These are phyloP conservation scores for Papilio machaon DNA, from an alignment of 1,140 invertebrate genomes.

Conservation along the genomic window DNA sequence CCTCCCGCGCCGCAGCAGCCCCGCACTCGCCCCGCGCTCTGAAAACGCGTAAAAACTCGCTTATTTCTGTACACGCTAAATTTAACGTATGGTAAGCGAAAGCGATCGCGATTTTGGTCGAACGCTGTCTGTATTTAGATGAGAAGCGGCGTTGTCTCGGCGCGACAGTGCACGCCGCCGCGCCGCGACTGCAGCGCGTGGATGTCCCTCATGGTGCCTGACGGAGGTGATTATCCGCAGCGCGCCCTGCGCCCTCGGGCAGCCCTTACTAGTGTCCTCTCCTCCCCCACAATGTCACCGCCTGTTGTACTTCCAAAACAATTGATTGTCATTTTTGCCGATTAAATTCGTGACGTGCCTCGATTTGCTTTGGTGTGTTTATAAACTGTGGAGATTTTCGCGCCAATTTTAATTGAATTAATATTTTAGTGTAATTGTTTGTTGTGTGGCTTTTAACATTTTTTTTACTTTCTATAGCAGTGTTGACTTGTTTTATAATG, in stretches of 20 bases:
- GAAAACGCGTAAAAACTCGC: constrained; percentile 79
- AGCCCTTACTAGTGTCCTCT: constrained; percentile 20
- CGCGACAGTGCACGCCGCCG: constrained; percentile 51
- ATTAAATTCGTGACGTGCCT: constrained; percentile 2
- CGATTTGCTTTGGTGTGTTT: constrained; percentile 16
- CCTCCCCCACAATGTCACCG: constrained; percentile 24
- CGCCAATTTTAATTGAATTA: constrained; percentile 15
- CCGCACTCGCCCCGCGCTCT: constrained; percentile 60
- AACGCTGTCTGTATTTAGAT: constrained; percentile 78
- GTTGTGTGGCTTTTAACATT: constrained; percentile 18
- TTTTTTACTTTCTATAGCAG: background rate
- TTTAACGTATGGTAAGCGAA: constrained; percentile 79
- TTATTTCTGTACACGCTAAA: constrained; percentile 81
- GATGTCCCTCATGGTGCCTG: constrained; percentile 76
- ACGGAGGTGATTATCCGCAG: constrained; percentile 66
- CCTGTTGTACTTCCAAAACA: background rate
- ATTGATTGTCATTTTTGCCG: constrained; percentile 17
- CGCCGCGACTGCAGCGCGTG: constrained; percentile 45
- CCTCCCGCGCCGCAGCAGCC: constrained; percentile 64
- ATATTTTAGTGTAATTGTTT: background rate
- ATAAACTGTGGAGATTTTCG: constrained; percentile 4
- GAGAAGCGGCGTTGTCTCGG: constrained; percentile 59
- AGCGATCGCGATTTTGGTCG: constrained; percentile 79
- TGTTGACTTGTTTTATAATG: background rate
- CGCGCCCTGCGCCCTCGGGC: constrained; percentile 24